Evolutionary conservation across 1,140 invertebrate genomes (phyloP), one percentile per base, ranked within the genome.

Genomic region (Cyclargus thomasi): DNA sequence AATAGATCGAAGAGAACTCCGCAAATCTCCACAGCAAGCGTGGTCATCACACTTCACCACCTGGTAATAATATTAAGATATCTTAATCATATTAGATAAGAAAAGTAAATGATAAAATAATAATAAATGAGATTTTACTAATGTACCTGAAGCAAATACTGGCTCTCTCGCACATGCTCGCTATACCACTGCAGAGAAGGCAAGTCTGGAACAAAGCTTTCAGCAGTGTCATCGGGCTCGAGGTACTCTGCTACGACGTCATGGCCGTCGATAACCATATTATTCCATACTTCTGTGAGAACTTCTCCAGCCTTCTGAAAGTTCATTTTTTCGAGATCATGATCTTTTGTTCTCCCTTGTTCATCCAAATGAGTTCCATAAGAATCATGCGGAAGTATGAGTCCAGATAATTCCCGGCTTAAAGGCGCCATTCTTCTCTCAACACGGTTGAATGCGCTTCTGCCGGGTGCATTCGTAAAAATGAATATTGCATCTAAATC

Each of bases 371-470:
- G 74, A 21, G 70, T 57, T 47, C 70, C 66, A 71, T 57, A 68
- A 68, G 29, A 62, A 63, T 71, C 67, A 65, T 68, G 66, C 8
- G 66, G 66, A 64, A 65, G 35, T 53, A 71, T 63, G 17, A 68
- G 18, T 20, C 64, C 64, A 59, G 62, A 23, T 53, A 70, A 47
- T 66, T 70, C 65, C 23, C 69, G 69, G 63, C 65, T 85, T 57
- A 91, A 71, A 36, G 87, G 83, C 63, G 86, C 87, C 88, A 90
- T 79, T 71, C 74, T 67, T 64, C 77, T 67, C 70, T 80, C 78
- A 11, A 77, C 75, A 6, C 74, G 53, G 39, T 82, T 80, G 23
- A 62, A 71, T 14, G 64, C 66, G 36, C 66, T 68, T 65, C 29
- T 67, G 39, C 69, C 70, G 10, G 70, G 63, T 59, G 63, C 63